Base-by-base conservation (phyloP, 64 coral and sea anemone species). In the Hydrozoanthus tunicans region DNA sequence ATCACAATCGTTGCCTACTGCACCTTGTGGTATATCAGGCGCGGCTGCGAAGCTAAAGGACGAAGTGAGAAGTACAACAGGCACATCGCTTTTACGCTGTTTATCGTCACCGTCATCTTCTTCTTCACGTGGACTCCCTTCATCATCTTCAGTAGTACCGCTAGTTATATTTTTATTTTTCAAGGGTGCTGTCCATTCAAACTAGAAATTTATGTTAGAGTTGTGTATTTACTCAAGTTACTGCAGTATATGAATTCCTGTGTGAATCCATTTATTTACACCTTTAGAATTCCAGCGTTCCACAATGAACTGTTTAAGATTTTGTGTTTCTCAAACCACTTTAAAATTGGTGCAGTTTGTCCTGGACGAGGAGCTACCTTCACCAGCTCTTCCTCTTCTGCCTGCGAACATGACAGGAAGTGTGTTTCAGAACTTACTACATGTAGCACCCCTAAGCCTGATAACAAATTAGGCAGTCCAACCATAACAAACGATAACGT, bases 201-300 rank as follows among this genome's bases (percentile, higher is more conserved):
- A 51, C 4, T 17, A 3, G 15, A 43, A 82, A 82, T 61, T 13
- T 65, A 53, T 51, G 14, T 64, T 24, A 52, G 9, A 5, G 60
- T 65, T 24, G 8, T 52, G 15, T 82, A 82, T 32, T 10, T 86
- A 0, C 58, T 67, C 14, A 72, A 72, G 66, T 58, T 86, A 53
- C 53, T 86, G 9, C 83, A 86, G 66, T 86, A 86, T 67, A 73
- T 65, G 17, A 86, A 86, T 23, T 86, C 83, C 4, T 86, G 83
- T 15, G 65, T 73, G 7, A 86, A 86, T 25, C 83, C 83, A 2
- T 86, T 86, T 14, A 86, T 86, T 9, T 86, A 86, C 66, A 86
- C 83, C 3, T 59, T 86, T 53, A 86, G 66, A 17, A 86, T 86
- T 14, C 83, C 65, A 0, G 68, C 53, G 1, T 86, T 86, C 24